Evolutionary conservation across 2,888 invertebrate species (phyloP), one percentile per base, ranked within the genome.

Genomic region (Oscheius sp.): DNA sequence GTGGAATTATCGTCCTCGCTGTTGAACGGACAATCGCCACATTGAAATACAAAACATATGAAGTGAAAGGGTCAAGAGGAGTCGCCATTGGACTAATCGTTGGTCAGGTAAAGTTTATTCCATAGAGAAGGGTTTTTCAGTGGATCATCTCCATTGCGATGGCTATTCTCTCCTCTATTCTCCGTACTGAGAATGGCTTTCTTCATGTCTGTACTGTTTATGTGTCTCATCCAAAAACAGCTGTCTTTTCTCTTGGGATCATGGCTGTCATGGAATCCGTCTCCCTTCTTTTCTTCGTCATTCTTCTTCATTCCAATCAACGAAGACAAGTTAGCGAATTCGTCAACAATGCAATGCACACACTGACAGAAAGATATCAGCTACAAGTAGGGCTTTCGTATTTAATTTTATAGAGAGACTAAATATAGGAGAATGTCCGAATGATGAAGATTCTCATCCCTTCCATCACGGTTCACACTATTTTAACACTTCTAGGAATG

Each of bases 291-390:
- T 75, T 71, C 62, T 74, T 75, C 28, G 70, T 73, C 22, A 30
- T 73, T 9, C 68, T 75, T 12, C 70, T 73, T 4, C 75, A 75
- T 49, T 68, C 70, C 5, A 75, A 75, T 32, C 71, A 75, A 56
- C 54, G 67, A 20, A 33, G 73, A 32, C 73, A 77, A 63, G 71
- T 77, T 6, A 72, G 70, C 38, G 75, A 75, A 59, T 78, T 78
- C 49, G 75, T 78, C 36, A 78, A 78, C 68, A 75, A 75, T n/a
- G 75, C 78, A 22, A 73, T 74, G 72, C 78, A 78, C 38, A 70
- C 78, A 1, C 36, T 78, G 24, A 72, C 75, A 1, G 78, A 78
- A 49, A 62, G 78, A 47, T 78, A 78, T 67, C 78, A 78, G 45
- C 67, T 78, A 4, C 72, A 74, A 67, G 76, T 74, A 6, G 20